Evolutionary conservation across 2,113 vertebrate species (phyloP).

Genomic region (Pontoporia blainvillei): DNA sequence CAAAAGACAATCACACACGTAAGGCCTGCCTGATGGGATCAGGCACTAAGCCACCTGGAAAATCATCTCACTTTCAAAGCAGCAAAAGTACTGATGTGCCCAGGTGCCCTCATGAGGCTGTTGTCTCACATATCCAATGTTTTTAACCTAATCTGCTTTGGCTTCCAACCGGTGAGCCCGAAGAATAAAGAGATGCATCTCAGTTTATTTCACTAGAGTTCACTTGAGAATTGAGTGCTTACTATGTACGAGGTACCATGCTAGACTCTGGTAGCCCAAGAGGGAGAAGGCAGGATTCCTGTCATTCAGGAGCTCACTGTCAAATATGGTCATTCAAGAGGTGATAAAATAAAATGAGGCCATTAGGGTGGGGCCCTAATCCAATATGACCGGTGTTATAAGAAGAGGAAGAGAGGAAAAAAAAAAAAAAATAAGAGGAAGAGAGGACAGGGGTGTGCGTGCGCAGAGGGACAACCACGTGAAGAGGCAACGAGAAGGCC

Average conservation of each 20-base stretch:
- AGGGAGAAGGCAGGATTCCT: background rate
- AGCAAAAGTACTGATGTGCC: background rate
- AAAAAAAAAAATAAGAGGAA: background rate
- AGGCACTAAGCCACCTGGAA: fast-evolving
- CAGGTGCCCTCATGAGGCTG: constrained; percentile 50
- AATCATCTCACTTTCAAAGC: background rate
- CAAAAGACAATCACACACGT: background rate
- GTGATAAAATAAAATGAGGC: background rate
- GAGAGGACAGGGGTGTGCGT: background rate
- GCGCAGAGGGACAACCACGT: background rate
- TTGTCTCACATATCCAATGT: background rate
- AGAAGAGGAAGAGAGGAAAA: background rate
- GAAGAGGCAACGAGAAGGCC: background rate
- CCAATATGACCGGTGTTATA: background rate
- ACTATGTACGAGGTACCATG: background rate
- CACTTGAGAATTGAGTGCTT: background rate
- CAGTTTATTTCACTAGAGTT: background rate
- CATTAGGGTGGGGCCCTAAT: background rate
- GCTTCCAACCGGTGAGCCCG: background rate
- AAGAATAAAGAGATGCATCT: background rate
- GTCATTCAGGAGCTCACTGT: background rate
- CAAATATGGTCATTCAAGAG: background rate
- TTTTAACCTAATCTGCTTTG: background rate
- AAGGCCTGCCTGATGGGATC: background rate
- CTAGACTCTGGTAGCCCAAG: background rate